These are phyloP conservation scores for Pteruthius melanotis DNA, from an alignment of 2,113 vertebrate species.

Conservation along the genomic window DNA sequence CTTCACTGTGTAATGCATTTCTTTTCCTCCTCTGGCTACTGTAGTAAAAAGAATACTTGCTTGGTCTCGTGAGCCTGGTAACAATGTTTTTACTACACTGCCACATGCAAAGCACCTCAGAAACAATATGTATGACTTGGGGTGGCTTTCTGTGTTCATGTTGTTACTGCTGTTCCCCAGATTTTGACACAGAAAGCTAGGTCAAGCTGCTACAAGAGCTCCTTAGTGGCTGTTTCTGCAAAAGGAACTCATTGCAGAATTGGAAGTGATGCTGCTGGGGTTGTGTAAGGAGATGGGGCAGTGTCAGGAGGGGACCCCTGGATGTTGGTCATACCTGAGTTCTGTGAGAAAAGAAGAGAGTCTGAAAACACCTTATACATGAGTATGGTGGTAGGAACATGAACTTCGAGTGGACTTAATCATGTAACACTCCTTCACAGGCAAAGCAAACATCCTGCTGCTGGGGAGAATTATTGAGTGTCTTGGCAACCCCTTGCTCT, in stretches of 20 bases:
- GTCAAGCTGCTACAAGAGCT: not conserved
- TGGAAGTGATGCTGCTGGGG: not conserved
- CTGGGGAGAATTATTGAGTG: not conserved
- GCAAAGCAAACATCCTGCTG: not conserved
- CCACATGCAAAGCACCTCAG: not conserved
- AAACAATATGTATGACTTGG: fast-evolving
- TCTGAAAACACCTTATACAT: not conserved
- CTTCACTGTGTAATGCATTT: not conserved
- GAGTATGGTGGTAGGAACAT: not conserved
- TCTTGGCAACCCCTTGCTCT: not conserved
- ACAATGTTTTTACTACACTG: not conserved
- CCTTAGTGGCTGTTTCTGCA: not conserved
- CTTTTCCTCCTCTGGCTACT: not conserved
- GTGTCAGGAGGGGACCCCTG: not conserved
- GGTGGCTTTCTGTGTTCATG: not conserved
- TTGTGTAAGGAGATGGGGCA: not conserved
- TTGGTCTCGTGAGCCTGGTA: fast-evolving
- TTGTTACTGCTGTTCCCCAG: not conserved
- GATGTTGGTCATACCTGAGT: not conserved
- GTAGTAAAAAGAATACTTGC: not conserved
- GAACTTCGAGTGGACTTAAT: not conserved
- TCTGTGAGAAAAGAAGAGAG: not conserved
- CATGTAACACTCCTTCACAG: fast-evolving
- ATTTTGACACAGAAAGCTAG: not conserved
- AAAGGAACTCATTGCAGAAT: fast-evolving